These are phyloP conservation scores for Netelia melanura DNA, from an alignment of 2,888 invertebrate genomes.

Conservation along the genomic window DNA sequence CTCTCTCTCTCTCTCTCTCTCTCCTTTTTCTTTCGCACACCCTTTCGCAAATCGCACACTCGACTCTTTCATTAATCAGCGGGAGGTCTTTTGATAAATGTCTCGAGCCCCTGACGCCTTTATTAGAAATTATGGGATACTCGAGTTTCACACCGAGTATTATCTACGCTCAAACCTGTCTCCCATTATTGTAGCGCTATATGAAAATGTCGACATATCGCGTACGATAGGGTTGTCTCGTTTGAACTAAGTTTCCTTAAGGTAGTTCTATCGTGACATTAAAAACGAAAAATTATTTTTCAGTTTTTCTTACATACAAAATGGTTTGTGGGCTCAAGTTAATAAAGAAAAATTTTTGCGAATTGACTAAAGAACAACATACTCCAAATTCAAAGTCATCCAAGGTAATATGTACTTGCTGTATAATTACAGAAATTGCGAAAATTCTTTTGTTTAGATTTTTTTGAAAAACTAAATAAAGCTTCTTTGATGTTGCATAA, in stretches of 20 bases:
- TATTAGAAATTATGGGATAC: conserved; percentile 72
- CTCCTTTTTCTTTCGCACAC: conserved; percentile 44
- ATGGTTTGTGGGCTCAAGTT: too few species aligned
- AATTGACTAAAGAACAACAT: too few species aligned
- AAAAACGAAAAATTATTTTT: too few species aligned
- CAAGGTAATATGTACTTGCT: too few species aligned
- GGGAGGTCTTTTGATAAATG: conserved; percentile 71
- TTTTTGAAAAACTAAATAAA: too few species aligned
- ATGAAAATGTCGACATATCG: background rate
- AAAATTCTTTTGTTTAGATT: too few species aligned
- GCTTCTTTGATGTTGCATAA: too few species aligned
- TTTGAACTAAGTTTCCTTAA: background rate
- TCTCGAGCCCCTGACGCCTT: conserved; percentile 62
- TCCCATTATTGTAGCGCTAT: conserved; percentile 11
- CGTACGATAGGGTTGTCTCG: background rate
- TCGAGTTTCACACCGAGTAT: conserved; percentile 62
- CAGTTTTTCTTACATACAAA: too few species aligned
- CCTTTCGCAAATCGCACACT: conserved; percentile 69
- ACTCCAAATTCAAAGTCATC: too few species aligned
- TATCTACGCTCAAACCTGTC: conserved; percentile 51
- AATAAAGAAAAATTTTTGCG: too few species aligned
- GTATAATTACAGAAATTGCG: too few species aligned
- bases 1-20: conserved; percentile 17
- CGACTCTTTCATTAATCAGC: conserved; percentile 72
- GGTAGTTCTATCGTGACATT: too few species aligned